Conservation (phyloP, 2,113 vertebrate species). For the Arothron firmamentum region DNA sequence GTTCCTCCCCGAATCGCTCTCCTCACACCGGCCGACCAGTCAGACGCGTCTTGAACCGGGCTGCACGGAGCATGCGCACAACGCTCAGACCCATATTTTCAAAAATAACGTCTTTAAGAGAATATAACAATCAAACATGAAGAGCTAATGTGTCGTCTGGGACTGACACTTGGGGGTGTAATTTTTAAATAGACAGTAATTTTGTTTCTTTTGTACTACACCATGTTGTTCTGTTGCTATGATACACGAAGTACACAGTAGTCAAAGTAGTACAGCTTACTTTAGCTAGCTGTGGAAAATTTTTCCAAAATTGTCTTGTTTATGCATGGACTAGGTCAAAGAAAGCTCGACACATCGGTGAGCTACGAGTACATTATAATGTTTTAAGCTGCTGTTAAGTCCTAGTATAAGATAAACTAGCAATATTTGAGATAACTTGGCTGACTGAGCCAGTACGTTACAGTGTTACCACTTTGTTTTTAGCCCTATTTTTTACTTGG, state of each 20-base stretch:
- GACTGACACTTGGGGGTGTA: too few relatives aligned
- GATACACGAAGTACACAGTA: conserved; percentile 38
- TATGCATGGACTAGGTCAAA: background rate
- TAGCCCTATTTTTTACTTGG: too few relatives aligned
- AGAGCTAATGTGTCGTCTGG: too few relatives aligned
- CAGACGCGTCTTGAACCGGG: conserved; percentile 23
- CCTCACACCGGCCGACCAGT: conserved; percentile 19
- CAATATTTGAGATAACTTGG: too few relatives aligned
- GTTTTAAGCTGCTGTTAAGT: background rate
- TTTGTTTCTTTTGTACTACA: too few relatives aligned
- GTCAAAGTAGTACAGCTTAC: background rate
- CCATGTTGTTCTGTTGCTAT: conserved; percentile 49
- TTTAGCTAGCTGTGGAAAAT: too few relatives aligned
- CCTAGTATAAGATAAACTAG: too few relatives aligned
- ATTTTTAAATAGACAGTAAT: too few relatives aligned
- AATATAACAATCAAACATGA: too few relatives aligned
- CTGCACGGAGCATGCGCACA: conserved; percentile 48
- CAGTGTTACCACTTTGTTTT: too few relatives aligned
- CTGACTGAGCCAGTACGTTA: too few relatives aligned
- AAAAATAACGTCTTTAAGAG: too few relatives aligned
- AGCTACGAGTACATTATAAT: conserved; percentile 21
- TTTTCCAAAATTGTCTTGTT: background rate
- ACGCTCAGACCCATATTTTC: background rate
- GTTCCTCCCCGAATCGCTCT: conserved; percentile 2
- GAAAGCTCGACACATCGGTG: background rate